Evolutionary conservation across 2,888 invertebrate genomes (phyloP).

Genomic region (Anorthoa munda): DNA sequence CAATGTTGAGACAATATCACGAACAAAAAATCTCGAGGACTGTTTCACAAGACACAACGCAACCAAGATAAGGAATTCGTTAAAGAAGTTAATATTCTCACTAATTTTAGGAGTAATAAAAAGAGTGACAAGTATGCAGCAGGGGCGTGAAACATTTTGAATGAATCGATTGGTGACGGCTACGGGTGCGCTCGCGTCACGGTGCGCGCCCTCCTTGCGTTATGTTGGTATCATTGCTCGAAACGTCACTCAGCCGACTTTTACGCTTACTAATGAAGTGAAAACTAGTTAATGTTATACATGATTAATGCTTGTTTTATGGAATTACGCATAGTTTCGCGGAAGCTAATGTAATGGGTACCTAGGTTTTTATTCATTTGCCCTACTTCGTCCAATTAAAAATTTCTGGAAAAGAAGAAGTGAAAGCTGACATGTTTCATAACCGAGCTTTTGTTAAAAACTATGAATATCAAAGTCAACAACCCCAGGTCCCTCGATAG

Average conservation of each 20-base stretch:
- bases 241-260: conserved; percentile 43
- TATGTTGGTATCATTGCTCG: conserved; percentile 30
- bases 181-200: conserved; percentile 80
- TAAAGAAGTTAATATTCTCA: conserved; percentile 62
- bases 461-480: not conserved
- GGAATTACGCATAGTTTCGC: conserved; percentile 21
- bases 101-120: conserved; percentile 67
- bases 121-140: conserved; percentile 79
- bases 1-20: conserved; percentile 22
- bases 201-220: conserved; percentile 66
- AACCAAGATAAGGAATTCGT: conserved; percentile 60
- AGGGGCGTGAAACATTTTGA: conserved; percentile 80
- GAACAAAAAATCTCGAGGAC: conserved; percentile 44
- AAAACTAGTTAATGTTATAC: conserved; percentile 55
- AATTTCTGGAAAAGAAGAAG: conserved; percentile 35
- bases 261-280: conserved; percentile 59
- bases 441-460: conserved; percentile 9
- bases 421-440: conserved; percentile 9
- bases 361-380: conserved; percentile 18
- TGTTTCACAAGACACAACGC: conserved; percentile 48
- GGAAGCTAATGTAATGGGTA: conserved; percentile 16
- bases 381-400: conserved; percentile 26
- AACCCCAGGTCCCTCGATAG: not conserved
- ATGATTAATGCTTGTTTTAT: conserved; percentile 54
- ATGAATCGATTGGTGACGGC: conserved; percentile 81